These are phyloP conservation scores for Macrotus californicus DNA, from an alignment of 2,113 vertebrate species.

Conservation along the genomic window DNA sequence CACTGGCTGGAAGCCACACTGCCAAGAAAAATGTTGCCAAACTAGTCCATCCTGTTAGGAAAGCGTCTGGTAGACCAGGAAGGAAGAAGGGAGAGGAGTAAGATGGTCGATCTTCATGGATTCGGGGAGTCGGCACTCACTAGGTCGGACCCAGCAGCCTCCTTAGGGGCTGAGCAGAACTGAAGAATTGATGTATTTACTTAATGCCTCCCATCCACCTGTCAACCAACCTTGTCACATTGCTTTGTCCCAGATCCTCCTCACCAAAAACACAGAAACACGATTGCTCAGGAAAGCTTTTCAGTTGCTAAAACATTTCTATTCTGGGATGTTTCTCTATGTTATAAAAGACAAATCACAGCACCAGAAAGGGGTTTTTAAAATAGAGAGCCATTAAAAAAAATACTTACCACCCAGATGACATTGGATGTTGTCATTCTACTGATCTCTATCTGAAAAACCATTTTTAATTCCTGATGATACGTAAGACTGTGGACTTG, in stretches of 20 bases:
- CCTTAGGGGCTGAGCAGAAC: background rate
- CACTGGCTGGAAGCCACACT: background rate
- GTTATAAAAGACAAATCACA: background rate
- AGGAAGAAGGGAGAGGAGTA: background rate
- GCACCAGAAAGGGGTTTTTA: background rate
- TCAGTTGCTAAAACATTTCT: background rate
- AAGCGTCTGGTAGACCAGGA: background rate
- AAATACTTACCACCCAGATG: constrained; percentile 75
- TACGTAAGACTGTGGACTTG: constrained; percentile 38
- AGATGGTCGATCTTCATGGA: background rate
- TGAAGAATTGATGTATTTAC: background rate
- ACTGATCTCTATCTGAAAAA: constrained; percentile 79
- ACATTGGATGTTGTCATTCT: constrained; percentile 14
- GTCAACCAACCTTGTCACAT: background rate
- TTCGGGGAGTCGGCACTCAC: background rate
- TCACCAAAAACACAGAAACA: background rate
- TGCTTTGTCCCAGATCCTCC: background rate
- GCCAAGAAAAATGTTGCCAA: background rate
- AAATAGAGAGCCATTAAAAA: background rate
- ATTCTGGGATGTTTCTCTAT: background rate
- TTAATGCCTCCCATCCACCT: background rate
- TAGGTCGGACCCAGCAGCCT: background rate
- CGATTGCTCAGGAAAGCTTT: background rate
- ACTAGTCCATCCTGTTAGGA: background rate
- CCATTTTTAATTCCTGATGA: constrained; percentile 64